A percentile compares a stretch with the other conserved stretches of the same genome.
These are phyloP conservation scores for Ips nitidus DNA, from an alignment of 1,140 invertebrate species.

Conservation along the genomic window DNA sequence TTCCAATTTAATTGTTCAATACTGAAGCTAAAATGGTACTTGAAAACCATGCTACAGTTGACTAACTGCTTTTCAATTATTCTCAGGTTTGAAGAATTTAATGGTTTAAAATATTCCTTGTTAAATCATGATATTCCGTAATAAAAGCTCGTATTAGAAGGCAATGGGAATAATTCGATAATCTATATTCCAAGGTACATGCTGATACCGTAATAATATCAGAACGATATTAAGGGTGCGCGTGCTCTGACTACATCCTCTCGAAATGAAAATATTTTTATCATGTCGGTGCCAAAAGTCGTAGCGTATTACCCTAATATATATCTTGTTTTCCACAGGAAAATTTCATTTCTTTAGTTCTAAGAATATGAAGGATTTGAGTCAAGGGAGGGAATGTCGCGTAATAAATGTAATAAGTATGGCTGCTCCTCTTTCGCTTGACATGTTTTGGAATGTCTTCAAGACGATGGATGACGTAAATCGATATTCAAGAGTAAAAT, in stretches of 20 bases:
- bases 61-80: conserved; percentile 4
- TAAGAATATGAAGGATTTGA: conserved; percentile 14
- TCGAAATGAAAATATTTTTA: conserved; percentile 36
- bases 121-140: conserved; percentile 11
- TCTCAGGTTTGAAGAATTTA: neutral
- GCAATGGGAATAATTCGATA: conserved; percentile 45
- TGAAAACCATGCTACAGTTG: conserved; percentile 17
- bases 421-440: neutral
- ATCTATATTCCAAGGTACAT: conserved; percentile 49
- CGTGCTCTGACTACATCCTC: conserved; percentile 42
- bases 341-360: conserved; percentile 28
- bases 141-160: conserved; percentile 39
- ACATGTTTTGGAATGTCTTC: no score
- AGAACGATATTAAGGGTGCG: conserved; percentile 48
- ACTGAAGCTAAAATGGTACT: conserved; percentile 18
- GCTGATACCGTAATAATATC: conserved; percentile 51
- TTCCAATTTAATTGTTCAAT: conserved; percentile 28
- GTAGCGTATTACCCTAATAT: conserved; percentile 28
- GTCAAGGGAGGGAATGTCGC: neutral
- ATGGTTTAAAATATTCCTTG: neutral
- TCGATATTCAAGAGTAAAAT: no score
- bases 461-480: no score
- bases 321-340: conserved; percentile 25
- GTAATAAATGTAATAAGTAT: conserved; percentile 21
- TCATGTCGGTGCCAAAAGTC: conserved; percentile 20